Evolutionary conservation across 2,113 vertebrate genomes (phyloP).

Genomic region (Corythornis vintsioides): DNA sequence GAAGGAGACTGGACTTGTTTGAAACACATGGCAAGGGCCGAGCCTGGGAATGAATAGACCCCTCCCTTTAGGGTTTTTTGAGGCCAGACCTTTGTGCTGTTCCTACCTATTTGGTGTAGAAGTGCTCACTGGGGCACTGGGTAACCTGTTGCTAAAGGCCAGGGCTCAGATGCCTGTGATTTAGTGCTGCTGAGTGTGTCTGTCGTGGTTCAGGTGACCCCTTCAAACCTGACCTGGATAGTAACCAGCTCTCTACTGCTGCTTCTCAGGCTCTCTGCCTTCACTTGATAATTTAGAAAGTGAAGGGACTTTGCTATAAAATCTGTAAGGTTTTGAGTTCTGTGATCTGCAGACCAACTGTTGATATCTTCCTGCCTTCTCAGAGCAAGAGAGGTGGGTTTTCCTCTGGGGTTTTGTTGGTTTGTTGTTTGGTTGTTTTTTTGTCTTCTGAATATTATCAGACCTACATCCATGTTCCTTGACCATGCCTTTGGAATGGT

Average conservation of each 20-base stretch:
- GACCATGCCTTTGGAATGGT: neutral
- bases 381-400: neutral
- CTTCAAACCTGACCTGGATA: neutral
- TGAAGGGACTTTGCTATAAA: neutral
- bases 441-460: neutral
- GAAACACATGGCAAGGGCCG: neutral
- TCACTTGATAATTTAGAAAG: neutral
- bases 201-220: neutral
- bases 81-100: neutral
- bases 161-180: neutral
- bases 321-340: neutral
- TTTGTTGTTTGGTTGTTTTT: neutral
- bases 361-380: neutral
- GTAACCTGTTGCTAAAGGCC: neutral
- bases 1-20: neutral
- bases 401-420: neutral
- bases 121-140: neutral
- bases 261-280: neutral
- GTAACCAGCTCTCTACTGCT: neutral
- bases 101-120: neutral
- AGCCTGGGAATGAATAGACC: neutral
- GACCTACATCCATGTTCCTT: neutral
- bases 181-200: neutral
- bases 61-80: neutral
- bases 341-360: neutral